Evolutionary conservation across 2,888 invertebrate genomes (phyloP).

Genomic region (Drosophila neotestacea): DNA sequence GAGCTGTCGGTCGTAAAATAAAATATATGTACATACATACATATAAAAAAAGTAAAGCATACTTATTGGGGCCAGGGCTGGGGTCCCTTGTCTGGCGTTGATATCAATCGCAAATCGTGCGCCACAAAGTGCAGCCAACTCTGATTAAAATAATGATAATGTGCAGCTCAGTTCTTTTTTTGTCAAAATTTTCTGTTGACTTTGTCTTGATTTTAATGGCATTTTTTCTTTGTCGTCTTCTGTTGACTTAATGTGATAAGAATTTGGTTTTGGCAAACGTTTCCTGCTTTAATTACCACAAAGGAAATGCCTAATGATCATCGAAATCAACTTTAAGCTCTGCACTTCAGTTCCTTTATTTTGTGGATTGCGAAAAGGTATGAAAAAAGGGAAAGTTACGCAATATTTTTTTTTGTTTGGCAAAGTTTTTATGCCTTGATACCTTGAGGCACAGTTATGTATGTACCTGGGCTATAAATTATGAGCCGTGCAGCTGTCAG

Average conservation of each 20-base stretch:
- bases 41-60: constrained; percentile 31
- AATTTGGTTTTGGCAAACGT: constrained; percentile 14
- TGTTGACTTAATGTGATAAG: constrained; percentile 61
- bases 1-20: constrained; percentile 58
- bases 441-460: constrained; percentile 37
- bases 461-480: constrained; percentile 62
- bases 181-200: constrained; percentile 26
- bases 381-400: constrained; percentile 9
- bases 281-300: constrained; percentile 54
- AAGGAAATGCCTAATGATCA: constrained; percentile 42
- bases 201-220: constrained; percentile 26
- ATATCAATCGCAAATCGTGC: constrained; percentile 59
- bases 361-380: constrained; percentile 3
- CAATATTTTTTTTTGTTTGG: constrained; percentile 21
- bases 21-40: constrained; percentile 16
- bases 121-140: constrained; percentile 43
- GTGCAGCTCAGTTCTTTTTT: constrained; percentile 28
- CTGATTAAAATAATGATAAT: constrained; percentile 70
- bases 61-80: constrained; percentile 28
- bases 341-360: background rate
- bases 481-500: constrained; percentile 64
- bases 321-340: constrained; percentile 18
- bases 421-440: constrained; percentile 24
- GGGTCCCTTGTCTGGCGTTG: constrained; percentile 31
- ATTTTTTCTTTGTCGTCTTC: constrained; percentile 5